Evolutionary conservation across 2,113 vertebrate species (phyloP).

Genomic region (Caranx melampygus): DNA sequence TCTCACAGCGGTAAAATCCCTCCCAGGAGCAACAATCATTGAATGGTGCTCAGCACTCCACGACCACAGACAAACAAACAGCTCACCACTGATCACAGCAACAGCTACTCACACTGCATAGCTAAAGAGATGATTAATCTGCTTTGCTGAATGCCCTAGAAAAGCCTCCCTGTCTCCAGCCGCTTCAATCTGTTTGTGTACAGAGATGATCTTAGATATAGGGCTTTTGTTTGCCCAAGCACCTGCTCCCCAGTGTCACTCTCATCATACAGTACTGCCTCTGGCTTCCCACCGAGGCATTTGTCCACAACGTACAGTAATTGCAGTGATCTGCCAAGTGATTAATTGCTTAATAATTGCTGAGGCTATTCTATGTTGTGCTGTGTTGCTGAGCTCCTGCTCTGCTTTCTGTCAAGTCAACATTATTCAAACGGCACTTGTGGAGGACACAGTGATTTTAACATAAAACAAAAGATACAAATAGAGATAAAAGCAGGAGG

Average conservation of each 20-base stretch:
- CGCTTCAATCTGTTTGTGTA: slow-evolving; percentile 64
- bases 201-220: slow-evolving; percentile 71
- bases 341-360: slow-evolving; percentile 82
- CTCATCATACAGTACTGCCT: slow-evolving; percentile 31
- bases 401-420: slow-evolving; percentile 55
- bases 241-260: slow-evolving; percentile 68
- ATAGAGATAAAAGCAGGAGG: slow-evolving; percentile 25
- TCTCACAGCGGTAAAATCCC: slow-evolving; percentile 48
- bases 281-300: slow-evolving; percentile 58
- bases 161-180: slow-evolving; percentile 51
- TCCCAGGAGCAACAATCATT: slow-evolving; percentile 65
- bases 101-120: slow-evolving; percentile 65
- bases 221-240: slow-evolving; percentile 65
- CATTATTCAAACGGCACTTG: slow-evolving; percentile 40
- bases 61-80: slow-evolving; percentile 65
- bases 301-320: slow-evolving; percentile 72
- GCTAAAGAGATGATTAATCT: slow-evolving; percentile 76
- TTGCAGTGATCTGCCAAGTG: slow-evolving; percentile 67
- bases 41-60: slow-evolving; percentile 61
- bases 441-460: slow-evolving; percentile 18
- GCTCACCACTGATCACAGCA: slow-evolving; percentile 66
- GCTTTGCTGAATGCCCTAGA: slow-evolving; percentile 62
- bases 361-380: slow-evolving; percentile 51
- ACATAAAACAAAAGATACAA: slow-evolving; percentile 51
- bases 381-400: slow-evolving; percentile 32